A percentile compares a stretch with the other conserved stretches of the same genome.
Conservation (phyloP, 2,113 vertebrate species). For the Pycnonotus jocosus region DNA sequence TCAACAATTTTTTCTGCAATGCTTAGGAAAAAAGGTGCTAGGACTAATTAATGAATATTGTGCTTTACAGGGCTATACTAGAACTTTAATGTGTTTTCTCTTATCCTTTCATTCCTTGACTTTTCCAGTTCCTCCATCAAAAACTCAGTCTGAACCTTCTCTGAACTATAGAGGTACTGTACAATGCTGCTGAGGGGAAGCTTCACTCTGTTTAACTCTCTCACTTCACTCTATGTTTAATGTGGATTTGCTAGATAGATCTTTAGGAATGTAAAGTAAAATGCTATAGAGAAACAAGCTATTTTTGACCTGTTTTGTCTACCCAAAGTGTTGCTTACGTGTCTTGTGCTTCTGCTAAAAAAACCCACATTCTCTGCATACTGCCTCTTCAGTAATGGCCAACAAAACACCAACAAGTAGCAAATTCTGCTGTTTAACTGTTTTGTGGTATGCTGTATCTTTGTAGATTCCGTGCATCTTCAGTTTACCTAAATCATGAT, state of each 20-base stretch:
- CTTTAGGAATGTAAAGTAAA: background rate
- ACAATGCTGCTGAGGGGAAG: background rate
- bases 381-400: background rate
- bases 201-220: background rate
- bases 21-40: background rate
- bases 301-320: background rate
- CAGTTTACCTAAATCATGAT: background rate
- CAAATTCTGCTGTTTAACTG: background rate
- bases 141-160: conserved; percentile 88
- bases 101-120: conserved; percentile 52
- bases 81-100: background rate
- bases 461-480: background rate
- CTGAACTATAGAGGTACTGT: conserved; percentile 88
- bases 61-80: background rate
- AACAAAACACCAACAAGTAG: background rate
- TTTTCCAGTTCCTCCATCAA: conserved; percentile 90
- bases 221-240: background rate
- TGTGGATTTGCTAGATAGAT: conserved; percentile 7
- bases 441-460: background rate
- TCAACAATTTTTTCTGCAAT: background rate
- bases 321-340: background rate
- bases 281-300: background rate
- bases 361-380: background rate
- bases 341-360: background rate
- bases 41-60: background rate